phyloP scores from a whole-genome alignment of 2,113 vertebrate genomes.

The Malurus cyaneus region DNA sequence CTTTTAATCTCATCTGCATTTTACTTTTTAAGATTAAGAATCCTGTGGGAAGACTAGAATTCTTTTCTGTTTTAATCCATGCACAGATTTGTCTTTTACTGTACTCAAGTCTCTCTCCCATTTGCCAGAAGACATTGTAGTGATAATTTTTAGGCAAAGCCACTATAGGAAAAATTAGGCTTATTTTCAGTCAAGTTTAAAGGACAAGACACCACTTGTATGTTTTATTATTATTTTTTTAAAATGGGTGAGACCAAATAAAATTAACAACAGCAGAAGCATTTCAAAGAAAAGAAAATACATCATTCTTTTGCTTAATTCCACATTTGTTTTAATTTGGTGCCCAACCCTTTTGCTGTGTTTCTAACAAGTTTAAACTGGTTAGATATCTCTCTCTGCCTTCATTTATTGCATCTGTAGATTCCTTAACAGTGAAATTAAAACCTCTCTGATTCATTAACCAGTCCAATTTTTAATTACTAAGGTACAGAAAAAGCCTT shows the following conservation, averaged over 20 bases:
- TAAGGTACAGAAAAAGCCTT: neutral
- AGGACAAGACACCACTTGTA: fast-evolving
- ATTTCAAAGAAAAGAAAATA: neutral
- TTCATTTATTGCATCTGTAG: neutral
- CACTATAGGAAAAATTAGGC: neutral
- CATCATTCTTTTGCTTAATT: neutral
- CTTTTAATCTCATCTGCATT: neutral
- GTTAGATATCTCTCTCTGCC: neutral
- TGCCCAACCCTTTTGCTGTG: neutral
- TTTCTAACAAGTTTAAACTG: neutral
- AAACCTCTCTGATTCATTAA: neutral
- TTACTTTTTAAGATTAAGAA: neutral
- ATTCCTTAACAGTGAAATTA: neutral
- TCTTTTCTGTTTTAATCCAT: neutral
- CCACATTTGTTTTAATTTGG: neutral
- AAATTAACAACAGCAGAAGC: neutral
- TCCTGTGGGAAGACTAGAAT: neutral
- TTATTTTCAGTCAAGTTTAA: neutral
- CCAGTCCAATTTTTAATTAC: neutral
- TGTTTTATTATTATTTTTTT: neutral
- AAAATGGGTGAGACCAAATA: neutral
- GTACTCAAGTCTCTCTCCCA: neutral
- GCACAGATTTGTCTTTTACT: neutral
- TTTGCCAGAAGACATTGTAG: neutral
- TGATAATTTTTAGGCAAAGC: neutral